Conservation (phyloP, 2,113 vertebrate genomes). For the Lepisosteus osseus region DNA sequence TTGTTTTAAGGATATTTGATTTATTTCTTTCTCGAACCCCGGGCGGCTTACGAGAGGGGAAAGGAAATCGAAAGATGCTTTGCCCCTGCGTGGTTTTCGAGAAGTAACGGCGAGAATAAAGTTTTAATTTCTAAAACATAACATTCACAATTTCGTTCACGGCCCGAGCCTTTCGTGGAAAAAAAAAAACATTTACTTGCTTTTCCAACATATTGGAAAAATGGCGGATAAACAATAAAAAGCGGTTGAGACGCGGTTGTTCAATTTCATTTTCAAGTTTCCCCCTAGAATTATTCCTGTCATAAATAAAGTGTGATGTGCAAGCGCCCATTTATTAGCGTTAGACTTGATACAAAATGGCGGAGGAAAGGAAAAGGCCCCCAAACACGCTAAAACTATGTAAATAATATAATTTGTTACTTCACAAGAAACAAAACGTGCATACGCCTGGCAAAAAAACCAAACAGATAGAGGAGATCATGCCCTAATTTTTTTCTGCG, state of each 20-base stretch:
- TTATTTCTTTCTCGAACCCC: conserved; percentile 43
- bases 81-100: conserved; percentile 43
- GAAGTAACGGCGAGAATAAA: conserved; percentile 38
- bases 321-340: conserved; percentile 80
- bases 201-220: conserved; percentile 21
- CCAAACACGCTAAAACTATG: conserved; percentile 74
- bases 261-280: conserved; percentile 38
- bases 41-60: conserved; percentile 18
- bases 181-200: conserved; percentile 19
- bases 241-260: conserved; percentile 2
- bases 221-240: conserved; percentile 34
- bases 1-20: conserved; percentile 70
- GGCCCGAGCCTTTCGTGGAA: conserved; percentile 31
- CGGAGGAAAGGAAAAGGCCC: conserved; percentile 75
- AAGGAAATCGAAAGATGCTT: conserved; percentile 14
- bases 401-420: conserved; percentile 65
- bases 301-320: conserved; percentile 73
- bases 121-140: conserved; percentile 36
- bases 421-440: conserved; percentile 46
- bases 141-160: conserved; percentile 58
- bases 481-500: conserved; percentile 46
- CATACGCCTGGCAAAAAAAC: conserved; percentile 34
- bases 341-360: conserved; percentile 76
- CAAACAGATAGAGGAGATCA: conserved; percentile 20
- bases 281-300: conserved; percentile 51